Conservation (phyloP, 2,113 vertebrate genomes). For the Phrynocephalus versicolor region DNA sequence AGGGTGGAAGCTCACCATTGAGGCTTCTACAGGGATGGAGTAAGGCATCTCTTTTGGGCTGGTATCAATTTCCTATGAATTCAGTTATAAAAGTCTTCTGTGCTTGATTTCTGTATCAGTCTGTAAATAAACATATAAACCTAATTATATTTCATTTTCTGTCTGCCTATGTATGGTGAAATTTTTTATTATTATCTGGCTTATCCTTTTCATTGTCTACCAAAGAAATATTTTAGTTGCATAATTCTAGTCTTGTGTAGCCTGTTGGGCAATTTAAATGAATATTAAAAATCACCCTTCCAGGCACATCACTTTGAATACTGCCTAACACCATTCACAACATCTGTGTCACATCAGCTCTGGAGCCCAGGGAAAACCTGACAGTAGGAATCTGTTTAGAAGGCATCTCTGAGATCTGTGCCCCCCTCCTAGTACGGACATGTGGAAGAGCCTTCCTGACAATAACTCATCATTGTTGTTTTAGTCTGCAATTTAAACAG, state of each 20-base stretch:
- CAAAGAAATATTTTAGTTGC: background rate
- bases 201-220: background rate
- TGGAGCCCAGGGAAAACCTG: background rate
- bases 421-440: background rate
- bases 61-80: too few relatives aligned
- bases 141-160: background rate
- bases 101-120: too few relatives aligned
- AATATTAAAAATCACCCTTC: fast-evolving
- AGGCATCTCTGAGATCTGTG: background rate
- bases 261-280: background rate
- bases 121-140: too few relatives aligned
- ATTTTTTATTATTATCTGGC: too few relatives aligned
- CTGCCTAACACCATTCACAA: background rate
- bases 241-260: background rate
- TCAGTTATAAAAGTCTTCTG: too few relatives aligned
- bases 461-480: background rate
- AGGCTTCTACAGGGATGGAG: background rate
- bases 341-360: constrained; percentile 26
- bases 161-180: background rate
- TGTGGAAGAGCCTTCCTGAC: constrained; percentile 38
- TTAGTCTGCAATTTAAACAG: background rate
- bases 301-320: background rate
- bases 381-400: background rate
- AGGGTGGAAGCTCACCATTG: constrained; percentile 47
- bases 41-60: too few relatives aligned